Evolutionary conservation across 2,113 vertebrate genomes (phyloP), one percentile per base, ranked within the genome.

Genomic region (Erpornis zantholeuca): DNA sequence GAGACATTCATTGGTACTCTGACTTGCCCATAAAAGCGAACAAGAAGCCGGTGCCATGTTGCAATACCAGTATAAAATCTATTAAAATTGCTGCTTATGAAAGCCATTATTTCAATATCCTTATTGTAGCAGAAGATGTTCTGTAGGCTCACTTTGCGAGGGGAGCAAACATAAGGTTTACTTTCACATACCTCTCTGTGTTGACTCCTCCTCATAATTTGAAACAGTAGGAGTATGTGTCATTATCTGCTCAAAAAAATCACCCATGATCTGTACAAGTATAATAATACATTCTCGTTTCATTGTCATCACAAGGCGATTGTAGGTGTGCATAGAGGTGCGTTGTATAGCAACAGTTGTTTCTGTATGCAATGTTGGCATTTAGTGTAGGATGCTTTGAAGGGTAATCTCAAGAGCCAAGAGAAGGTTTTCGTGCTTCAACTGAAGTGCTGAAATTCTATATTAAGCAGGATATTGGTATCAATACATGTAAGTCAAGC

Each of bases 141-240:
- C 57, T 42, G 59, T 9, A 81, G 69, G 49, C 54, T 56, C 35
- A 7, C 19, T 85, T 75, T 53, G 65, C 18, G 50, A 82, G 21
- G 64, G 45, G 42, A 97, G 72, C 56, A 97, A 92, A 96, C 50
- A 90, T 3, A 80, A 96, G 96, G 68, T 93, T 97, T 94, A 94
- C 92, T 96, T 93, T 96, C 65, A 64, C 27, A 44, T 69, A 44
- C 80, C 81, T 94, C 95, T 88, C n/a, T 71, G 7, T 35, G 49
- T 75, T 97, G 92, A 82, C 85, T 96, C 88, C 96, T 97, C 90
- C 90, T 96, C 81, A 53, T 70, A 92, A 96, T 93, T 95, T 83
- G 94, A 77, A 97, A 94, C 76, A 92, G 97, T 97, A 77, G 97
- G 97, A 96, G 96, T 94, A 83, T 25, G 88, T 96, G 97, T 96